phyloP scores from a whole-genome alignment of 2,888 invertebrate species.

The Dromius quadrimaculatus region DNA sequence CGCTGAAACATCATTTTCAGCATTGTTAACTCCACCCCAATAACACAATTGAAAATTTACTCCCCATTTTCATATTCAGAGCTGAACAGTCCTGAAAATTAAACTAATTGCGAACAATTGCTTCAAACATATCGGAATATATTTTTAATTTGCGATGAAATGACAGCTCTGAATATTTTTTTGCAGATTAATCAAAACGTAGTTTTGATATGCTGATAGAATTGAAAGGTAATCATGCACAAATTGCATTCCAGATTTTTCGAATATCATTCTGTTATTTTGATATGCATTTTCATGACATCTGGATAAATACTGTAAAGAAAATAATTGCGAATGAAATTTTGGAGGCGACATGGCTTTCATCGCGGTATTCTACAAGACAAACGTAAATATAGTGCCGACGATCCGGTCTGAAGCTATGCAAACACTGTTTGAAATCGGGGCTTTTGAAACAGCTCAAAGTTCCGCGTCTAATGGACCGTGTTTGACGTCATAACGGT shows the following conservation, averaged over 20 bases:
- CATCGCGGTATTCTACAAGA: constrained; percentile 34
- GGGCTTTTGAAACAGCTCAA: constrained; percentile 47
- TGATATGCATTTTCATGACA: too few species aligned
- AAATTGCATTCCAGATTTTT: too few species aligned
- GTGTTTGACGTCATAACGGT: constrained; percentile 33
- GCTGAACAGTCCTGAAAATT: neutral
- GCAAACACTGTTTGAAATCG: constrained; percentile 47
- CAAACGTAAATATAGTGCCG: constrained; percentile 40
- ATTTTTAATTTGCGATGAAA: too few species aligned
- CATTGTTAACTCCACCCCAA: constrained; percentile 12
- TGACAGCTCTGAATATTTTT: neutral
- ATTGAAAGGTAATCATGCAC: too few species aligned
- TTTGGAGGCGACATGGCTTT: constrained; percentile 36
- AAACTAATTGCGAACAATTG: neutral
- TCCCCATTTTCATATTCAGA: neutral
- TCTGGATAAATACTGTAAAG: too few species aligned
- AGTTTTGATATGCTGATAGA: too few species aligned
- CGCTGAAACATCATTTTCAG: constrained; percentile 21
- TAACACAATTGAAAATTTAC: constrained; percentile 13
- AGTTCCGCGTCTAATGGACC: constrained; percentile 45
- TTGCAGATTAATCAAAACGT: too few species aligned
- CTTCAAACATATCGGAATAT: too few species aligned
- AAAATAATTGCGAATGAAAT: constrained; percentile 44
- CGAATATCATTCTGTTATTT: too few species aligned
- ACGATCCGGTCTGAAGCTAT: constrained; percentile 20